phyloP scores from a whole-genome alignment of 2,113 vertebrate genomes.

The Corythaeola cristata region DNA sequence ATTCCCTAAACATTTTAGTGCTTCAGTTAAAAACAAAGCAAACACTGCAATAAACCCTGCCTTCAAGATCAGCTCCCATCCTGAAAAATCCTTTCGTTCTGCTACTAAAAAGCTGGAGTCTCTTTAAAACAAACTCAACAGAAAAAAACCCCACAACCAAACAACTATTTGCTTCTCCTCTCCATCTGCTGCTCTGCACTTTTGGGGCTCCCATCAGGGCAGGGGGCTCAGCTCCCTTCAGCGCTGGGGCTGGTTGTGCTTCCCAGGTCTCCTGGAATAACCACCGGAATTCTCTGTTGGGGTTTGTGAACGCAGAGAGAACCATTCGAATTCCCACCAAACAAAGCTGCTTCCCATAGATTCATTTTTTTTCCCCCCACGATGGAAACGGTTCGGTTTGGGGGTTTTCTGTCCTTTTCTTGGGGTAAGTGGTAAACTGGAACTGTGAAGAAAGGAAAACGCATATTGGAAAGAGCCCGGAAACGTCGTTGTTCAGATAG shows the following conservation, averaged over 20 bases:
- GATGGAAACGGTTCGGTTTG: neutral
- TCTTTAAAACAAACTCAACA: neutral
- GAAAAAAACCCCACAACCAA: neutral
- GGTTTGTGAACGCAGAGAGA: rapidly evolving
- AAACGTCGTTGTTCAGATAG: rapidly evolving
- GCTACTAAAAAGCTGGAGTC: neutral
- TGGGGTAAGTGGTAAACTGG: neutral
- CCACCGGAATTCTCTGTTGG: neutral
- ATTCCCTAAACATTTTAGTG: neutral
- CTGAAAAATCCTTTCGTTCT: neutral
- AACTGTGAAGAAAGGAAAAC: rapidly evolving
- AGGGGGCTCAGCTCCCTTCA: neutral
- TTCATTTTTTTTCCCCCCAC: rapidly evolving
- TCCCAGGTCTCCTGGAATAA: neutral
- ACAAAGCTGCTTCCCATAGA: rapidly evolving
- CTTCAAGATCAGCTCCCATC: neutral
- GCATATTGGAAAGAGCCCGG: neutral
- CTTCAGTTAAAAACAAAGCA: neutral
- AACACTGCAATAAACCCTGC: neutral
- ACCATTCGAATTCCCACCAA: neutral
- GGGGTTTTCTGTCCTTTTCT: neutral
- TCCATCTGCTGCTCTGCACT: neutral
- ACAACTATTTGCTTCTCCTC: neutral
- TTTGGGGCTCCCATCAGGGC: neutral
- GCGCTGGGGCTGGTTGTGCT: neutral